Conservation (phyloP, 2,113 vertebrate species). For the Carettochelys insculpta region DNA sequence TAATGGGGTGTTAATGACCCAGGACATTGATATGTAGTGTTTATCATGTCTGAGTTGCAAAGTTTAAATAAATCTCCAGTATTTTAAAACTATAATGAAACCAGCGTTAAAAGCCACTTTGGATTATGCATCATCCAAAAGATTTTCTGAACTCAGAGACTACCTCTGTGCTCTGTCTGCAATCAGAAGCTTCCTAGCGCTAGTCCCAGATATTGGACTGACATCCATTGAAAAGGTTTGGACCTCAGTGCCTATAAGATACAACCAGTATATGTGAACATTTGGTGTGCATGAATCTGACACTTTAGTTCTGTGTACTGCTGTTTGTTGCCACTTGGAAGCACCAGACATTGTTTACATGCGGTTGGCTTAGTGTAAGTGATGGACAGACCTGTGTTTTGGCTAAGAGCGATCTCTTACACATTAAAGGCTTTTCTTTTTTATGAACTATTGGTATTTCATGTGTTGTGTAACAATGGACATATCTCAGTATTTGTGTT, state of each 20-base stretch:
- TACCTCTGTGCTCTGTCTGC: neutral
- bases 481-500: neutral
- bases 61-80: neutral
- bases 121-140: neutral
- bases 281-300: rapidly evolving
- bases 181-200: neutral
- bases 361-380: neutral
- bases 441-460: rapidly evolving
- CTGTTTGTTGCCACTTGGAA: neutral
- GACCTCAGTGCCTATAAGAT: neutral
- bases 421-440: too few relatives aligned
- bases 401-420: neutral
- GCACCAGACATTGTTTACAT: neutral
- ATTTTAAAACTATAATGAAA: neutral
- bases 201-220: neutral
- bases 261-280: neutral
- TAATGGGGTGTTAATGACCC: neutral
- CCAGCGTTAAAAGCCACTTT: neutral
- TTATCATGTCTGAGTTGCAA: neutral
- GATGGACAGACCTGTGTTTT: neutral
- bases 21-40: neutral
- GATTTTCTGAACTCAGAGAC: neutral
- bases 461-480: neutral
- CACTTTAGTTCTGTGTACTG: neutral
- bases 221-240: neutral